Evolutionary conservation across 2,888 invertebrate genomes (phyloP).

Genomic region (Hypercompe scribonia): DNA sequence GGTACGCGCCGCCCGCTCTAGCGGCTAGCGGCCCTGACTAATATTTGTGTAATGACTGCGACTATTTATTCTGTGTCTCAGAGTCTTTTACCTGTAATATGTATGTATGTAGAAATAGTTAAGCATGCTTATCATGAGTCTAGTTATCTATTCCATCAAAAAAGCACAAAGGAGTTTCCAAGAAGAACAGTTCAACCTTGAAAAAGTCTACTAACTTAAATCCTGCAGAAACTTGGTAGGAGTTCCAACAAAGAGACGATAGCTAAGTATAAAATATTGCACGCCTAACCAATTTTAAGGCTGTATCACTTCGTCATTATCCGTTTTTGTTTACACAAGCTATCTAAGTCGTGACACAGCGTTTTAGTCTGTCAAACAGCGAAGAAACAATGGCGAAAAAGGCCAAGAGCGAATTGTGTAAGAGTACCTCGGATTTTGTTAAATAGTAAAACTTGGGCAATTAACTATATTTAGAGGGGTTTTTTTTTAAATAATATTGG

Average conservation of each 20-base stretch:
- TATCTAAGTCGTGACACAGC: conserved; percentile 41
- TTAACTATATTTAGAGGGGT: too few relatives aligned
- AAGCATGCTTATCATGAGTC: too few relatives aligned
- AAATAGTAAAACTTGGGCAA: not conserved
- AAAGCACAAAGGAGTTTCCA: not conserved
- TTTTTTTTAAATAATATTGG: too few relatives aligned
- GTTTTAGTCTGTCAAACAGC: conserved; percentile 37
- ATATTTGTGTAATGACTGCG: too few relatives aligned
- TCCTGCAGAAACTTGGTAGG: conserved; percentile 7
- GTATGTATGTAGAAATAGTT: too few relatives aligned
- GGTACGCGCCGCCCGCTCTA: too few relatives aligned
- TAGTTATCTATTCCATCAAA: too few relatives aligned
- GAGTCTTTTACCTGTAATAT: too few relatives aligned
- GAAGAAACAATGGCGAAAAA: conserved; percentile 35
- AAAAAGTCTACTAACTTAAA: conserved; percentile 5
- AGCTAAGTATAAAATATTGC: conserved; percentile 19
- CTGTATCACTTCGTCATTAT: conserved; percentile 38
- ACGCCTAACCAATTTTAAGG: conserved; percentile 39
- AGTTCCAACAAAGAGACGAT: conserved; percentile 10
- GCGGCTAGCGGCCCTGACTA: too few relatives aligned
- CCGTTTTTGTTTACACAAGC: conserved; percentile 41
- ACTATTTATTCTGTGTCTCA: too few relatives aligned
- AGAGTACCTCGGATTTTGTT: too few relatives aligned
- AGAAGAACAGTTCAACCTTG: conserved; percentile 5
- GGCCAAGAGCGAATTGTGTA: not conserved